Conservation (phyloP, 2,797 vertebrate species). For the Psittacula echo region DNA sequence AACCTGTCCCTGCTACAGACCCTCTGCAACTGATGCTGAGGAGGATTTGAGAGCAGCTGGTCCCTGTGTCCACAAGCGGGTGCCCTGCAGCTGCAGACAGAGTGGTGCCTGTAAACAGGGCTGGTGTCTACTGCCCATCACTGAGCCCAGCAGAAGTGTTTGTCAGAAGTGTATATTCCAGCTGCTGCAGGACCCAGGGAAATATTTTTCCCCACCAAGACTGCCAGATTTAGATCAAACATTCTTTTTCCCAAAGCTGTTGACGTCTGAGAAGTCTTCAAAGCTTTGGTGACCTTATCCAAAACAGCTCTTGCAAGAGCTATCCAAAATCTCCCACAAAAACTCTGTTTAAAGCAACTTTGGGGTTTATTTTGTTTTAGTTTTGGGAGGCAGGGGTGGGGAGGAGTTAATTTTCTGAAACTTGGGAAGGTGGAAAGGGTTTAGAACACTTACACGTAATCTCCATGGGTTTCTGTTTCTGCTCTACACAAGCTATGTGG, state of each 20-base stretch:
- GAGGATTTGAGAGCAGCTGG: neutral
- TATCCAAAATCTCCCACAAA: neutral
- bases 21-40: neutral
- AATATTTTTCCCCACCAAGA: neutral
- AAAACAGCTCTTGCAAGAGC: neutral
- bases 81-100: neutral
- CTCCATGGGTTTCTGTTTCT: neutral
- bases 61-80: neutral
- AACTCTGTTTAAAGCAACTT: neutral
- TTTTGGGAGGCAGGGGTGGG: neutral
- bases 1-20: fast-evolving
- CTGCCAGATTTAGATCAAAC: neutral
- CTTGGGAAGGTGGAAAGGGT: neutral
- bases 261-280: neutral
- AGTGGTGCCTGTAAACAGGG: neutral
- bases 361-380: neutral
- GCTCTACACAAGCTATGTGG: neutral
- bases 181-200: neutral
- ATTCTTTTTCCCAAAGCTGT: neutral
- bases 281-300: neutral
- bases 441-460: neutral
- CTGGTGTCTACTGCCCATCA: fast-evolving
- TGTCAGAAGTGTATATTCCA: neutral
- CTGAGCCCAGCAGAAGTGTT: neutral
- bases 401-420: neutral